Conservation (phyloP, 2,113 vertebrate species). For the Microcebus lehilahytsara region DNA sequence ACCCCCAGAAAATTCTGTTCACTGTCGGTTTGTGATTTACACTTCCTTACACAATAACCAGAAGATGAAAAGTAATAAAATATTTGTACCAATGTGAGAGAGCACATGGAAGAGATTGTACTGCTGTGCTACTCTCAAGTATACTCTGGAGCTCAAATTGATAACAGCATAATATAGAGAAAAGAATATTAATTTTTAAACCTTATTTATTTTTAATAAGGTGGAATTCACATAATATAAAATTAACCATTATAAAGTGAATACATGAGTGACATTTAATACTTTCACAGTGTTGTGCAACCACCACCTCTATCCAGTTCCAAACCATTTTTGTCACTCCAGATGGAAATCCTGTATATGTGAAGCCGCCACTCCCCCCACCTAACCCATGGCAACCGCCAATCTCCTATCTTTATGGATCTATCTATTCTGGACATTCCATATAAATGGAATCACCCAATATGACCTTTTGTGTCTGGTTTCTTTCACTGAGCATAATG, state of each 20-base stretch:
- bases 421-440: not conserved
- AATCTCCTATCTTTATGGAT: not conserved
- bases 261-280: not conserved
- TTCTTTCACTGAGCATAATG: not conserved
- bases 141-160: not conserved
- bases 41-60: slow-evolving; percentile 20
- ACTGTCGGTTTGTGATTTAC: not conserved
- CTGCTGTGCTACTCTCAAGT: not conserved
- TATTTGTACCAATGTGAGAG: not conserved
- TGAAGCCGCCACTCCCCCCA: not conserved
- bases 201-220: not conserved
- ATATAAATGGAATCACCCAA: not conserved
- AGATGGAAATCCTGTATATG: not conserved
- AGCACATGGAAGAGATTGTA: not conserved
- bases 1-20: not conserved
- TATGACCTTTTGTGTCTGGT: not conserved
- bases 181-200: slow-evolving; percentile 23
- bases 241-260: not conserved
- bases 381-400: not conserved
- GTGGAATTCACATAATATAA: not conserved
- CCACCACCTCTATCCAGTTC: not conserved
- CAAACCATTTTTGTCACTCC: not conserved
- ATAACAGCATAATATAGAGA: not conserved
- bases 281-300: not conserved
- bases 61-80: slow-evolving; percentile 33